Evolutionary conservation across 2,797 vertebrate species (phyloP).

Genomic region (Naso thynnoides): DNA sequence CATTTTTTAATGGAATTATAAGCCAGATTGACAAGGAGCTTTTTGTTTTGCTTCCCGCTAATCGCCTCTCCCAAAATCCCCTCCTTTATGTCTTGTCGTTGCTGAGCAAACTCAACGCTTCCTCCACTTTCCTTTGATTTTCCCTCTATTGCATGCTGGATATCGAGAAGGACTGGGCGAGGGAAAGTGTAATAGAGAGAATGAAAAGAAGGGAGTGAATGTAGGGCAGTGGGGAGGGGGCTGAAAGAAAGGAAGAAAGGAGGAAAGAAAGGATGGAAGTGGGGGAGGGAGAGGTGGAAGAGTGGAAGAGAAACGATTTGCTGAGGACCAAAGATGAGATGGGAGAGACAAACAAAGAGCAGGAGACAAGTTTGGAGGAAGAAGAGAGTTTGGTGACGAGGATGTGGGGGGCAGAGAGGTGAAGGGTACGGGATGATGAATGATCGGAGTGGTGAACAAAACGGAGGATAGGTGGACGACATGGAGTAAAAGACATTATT

Average conservation of each 20-base stretch:
- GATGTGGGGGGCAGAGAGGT: conserved; percentile 12
- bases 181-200: conserved; percentile 42
- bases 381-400: conserved; percentile 29
- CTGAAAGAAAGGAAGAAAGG: conserved; percentile 45
- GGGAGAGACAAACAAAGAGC: background rate
- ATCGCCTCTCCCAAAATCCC: conserved; percentile 65
- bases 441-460: conserved; percentile 11
- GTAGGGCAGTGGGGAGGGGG: conserved; percentile 74
- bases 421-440: conserved; percentile 24
- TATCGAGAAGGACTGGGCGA: conserved; percentile 9
- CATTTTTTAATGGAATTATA: conserved; percentile 74
- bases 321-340: conserved; percentile 51
- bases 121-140: conserved; percentile 59
- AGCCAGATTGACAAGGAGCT: conserved; percentile 78
- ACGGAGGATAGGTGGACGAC: background rate
- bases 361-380: conserved; percentile 8
- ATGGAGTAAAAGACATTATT: background rate
- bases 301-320: conserved; percentile 33
- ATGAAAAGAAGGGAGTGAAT: conserved; percentile 68
- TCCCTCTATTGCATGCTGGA: conserved; percentile 30
- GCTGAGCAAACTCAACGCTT: conserved; percentile 46
- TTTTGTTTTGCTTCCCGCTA: conserved; percentile 70
- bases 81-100: conserved; percentile 65
- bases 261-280: conserved; percentile 39
- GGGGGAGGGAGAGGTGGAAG: conserved; percentile 43